Conservation (phyloP, 2,113 vertebrate genomes). For the Pomatorhinus ruficollis region DNA sequence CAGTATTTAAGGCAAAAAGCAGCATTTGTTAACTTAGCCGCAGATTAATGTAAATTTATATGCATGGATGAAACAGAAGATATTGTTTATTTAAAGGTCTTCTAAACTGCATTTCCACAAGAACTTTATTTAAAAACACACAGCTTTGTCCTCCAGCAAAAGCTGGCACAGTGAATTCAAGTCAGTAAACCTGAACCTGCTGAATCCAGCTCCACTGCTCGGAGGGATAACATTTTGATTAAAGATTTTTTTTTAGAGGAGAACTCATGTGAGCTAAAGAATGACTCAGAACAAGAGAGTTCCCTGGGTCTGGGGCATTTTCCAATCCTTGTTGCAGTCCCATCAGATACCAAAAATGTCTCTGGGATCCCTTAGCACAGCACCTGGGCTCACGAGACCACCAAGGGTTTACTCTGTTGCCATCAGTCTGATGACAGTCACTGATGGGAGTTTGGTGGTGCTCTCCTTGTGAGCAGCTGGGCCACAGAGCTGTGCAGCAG, state of each 20-base stretch:
- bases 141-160: neutral
- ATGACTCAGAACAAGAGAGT: neutral
- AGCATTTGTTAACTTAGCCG: constrained; percentile 25
- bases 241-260: neutral
- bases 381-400: neutral
- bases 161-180: neutral
- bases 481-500: neutral
- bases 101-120: neutral
- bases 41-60: neutral
- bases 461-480: neutral
- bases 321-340: neutral
- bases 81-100: neutral
- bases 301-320: neutral
- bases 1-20: neutral
- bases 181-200: neutral
- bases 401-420: neutral
- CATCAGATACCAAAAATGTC: neutral
- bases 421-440: neutral
- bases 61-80: neutral
- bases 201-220: neutral
- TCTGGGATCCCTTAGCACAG: neutral
- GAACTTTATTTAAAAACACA: neutral
- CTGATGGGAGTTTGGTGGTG: neutral
- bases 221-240: neutral
- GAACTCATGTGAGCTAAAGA: neutral